Evolutionary conservation across 2,888 invertebrate species (phyloP).

Genomic region (Stratiomys singularior): DNA sequence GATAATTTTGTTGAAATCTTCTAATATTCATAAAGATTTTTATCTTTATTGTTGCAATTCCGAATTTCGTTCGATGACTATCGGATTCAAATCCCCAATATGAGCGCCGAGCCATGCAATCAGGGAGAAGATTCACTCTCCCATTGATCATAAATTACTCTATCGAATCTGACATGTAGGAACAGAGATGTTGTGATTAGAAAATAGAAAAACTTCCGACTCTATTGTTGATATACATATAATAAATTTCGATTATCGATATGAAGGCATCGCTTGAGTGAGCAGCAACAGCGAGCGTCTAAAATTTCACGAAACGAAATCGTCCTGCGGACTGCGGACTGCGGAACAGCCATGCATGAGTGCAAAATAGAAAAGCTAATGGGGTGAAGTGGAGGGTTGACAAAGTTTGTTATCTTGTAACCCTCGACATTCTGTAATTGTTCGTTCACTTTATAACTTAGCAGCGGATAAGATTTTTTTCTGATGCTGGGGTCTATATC

Average conservation of each 20-base stretch:
- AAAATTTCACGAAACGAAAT: constrained; percentile 36
- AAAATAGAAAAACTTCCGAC: constrained; percentile 42
- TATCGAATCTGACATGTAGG: constrained; percentile 20
- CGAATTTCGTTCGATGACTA: constrained; percentile 14
- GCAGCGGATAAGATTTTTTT: constrained; percentile 35
- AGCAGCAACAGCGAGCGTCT: constrained; percentile 34
- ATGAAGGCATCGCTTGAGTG: constrained; percentile 43
- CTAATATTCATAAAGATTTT: constrained; percentile 34
- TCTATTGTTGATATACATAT: constrained; percentile 40
- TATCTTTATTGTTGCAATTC: constrained; percentile 41
- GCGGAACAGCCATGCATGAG: background rate
- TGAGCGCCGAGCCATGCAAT: background rate
- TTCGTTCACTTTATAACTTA: constrained; percentile 14
- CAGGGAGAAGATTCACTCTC: constrained; percentile 19
- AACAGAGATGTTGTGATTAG: constrained; percentile 31
- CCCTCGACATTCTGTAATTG: constrained; percentile 43
- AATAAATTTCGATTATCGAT: constrained; percentile 47
- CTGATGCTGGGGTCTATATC: background rate
- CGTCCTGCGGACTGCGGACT: constrained; percentile 33
- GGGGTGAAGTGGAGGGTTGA: constrained; percentile 40
- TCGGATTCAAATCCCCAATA: constrained; percentile 11
- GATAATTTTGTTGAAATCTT: too few species aligned
- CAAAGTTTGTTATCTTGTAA: constrained; percentile 42
- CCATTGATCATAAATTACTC: constrained; percentile 27
- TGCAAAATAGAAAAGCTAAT: constrained; percentile 16